A percentile compares a stretch with the other conserved stretches of the same genome.
phyloP scores from a whole-genome alignment of 30 jellyfish, hydroid and myxozoan species.

The Pelagia noctiluca region DNA sequence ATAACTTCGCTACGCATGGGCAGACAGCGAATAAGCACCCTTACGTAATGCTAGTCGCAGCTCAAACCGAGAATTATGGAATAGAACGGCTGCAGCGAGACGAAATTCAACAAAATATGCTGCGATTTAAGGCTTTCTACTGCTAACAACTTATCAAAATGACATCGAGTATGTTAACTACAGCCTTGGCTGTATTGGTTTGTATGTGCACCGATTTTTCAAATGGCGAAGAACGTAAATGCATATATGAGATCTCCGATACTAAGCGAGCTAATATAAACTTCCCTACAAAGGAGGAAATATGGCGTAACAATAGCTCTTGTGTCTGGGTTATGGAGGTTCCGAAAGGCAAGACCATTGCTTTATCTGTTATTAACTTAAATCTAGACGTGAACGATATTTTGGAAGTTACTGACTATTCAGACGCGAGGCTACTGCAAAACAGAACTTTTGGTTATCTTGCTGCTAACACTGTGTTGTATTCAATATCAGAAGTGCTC shows the following conservation, averaged over 20 bases:
- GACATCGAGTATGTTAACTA: not conserved
- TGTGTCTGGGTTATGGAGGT: conserved; percentile 75
- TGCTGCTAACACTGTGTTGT: conserved; percentile 77
- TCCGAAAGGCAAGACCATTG: conserved; percentile 72
- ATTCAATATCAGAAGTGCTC: conserved; percentile 61
- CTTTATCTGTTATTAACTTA: conserved; percentile 41
- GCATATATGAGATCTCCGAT: not conserved
- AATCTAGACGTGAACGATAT: conserved; percentile 49
- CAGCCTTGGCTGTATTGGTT: not conserved
- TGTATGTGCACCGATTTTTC: not conserved
- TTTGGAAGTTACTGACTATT: conserved; percentile 49
- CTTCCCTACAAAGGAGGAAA: not conserved
- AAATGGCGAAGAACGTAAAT: not conserved
- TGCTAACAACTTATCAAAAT: not conserved
- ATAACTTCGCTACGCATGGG: conserved; percentile 2
- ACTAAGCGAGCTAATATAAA: not conserved
- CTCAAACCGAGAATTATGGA: not conserved
- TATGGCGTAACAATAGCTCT: not conserved
- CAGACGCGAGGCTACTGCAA: conserved; percentile 25
- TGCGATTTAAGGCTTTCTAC: conserved; percentile 8
- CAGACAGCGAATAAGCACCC: not conserved
- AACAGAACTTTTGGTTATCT: conserved; percentile 17
- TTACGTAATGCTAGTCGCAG: conserved; percentile 74
- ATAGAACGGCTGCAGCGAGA: not conserved
- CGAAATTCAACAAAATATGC: not conserved